Conservation (phyloP, 53 echinoderm and acorn worm genomes). For the Holothuria leucospilota region DNA sequence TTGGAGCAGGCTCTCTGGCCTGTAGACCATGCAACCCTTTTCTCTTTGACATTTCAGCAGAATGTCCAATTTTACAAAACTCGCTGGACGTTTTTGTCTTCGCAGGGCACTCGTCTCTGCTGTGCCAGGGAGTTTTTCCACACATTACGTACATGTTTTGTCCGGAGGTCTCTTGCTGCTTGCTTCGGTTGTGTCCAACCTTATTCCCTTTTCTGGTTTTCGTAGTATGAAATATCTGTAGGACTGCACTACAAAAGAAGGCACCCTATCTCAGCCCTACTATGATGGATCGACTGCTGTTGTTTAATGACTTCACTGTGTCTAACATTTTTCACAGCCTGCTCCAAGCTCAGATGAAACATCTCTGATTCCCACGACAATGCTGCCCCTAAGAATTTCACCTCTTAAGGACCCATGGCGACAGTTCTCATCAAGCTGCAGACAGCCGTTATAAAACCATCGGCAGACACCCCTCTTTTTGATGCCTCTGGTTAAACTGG, state of each 20-base stretch:
- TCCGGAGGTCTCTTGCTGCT: not conserved
- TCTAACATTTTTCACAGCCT: constrained; percentile 17
- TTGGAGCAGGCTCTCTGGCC: not conserved
- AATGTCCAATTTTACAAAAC: not conserved
- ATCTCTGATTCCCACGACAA: constrained; percentile 52
- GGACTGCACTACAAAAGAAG: constrained; percentile 35
- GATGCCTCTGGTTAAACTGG: constrained; percentile 60
- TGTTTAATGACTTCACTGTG: constrained; percentile 16
- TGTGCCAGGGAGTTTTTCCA: not conserved
- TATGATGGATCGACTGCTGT: constrained; percentile 30
- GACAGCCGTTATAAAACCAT: not conserved
- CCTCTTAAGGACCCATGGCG: constrained; percentile 50
- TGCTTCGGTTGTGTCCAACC: not conserved
- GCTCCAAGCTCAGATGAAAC: constrained; percentile 30
- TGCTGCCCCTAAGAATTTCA: constrained; percentile 47
- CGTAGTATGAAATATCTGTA: constrained; percentile 33
- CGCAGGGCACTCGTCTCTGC: constrained; percentile 18
- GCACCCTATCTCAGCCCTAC: constrained; percentile 39
- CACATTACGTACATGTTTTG: not conserved
- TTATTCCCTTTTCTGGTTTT: constrained; percentile 6
- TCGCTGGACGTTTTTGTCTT: not conserved
- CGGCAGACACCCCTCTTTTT: constrained; percentile 46
- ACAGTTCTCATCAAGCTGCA: constrained; percentile 28
- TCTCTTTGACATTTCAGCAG: not conserved
- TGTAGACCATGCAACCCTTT: not conserved